phyloP scores from a whole-genome alignment of 1,140 invertebrate species.

The Eurosta solidaginis region DNA sequence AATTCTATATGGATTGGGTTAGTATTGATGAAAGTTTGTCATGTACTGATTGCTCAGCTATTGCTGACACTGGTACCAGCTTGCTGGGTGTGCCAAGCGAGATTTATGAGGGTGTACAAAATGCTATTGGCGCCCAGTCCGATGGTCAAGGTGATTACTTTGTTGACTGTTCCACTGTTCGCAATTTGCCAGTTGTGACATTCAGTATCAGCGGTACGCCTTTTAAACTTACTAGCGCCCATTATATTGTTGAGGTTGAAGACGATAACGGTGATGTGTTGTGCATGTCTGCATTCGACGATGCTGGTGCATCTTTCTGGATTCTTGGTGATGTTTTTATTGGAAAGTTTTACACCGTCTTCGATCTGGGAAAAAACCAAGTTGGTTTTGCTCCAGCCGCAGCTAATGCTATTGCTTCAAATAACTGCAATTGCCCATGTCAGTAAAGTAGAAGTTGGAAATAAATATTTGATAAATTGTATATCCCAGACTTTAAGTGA shows the following conservation, averaged over 20 bases:
- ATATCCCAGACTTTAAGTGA: not conserved
- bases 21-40: slow-evolving; percentile 39
- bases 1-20: slow-evolving; percentile 50
- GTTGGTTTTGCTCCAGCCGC: slow-evolving; percentile 65
- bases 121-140: not conserved
- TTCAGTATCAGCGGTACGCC: slow-evolving; percentile 43
- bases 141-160: not conserved
- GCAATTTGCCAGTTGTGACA: slow-evolving; percentile 37
- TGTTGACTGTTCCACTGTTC: not conserved
- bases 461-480: not conserved
- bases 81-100: slow-evolving; percentile 70
- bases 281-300: slow-evolving; percentile 40
- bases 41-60: slow-evolving; percentile 66
- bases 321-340: slow-evolving; percentile 69
- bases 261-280: slow-evolving; percentile 36
- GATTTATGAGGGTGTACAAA: not conserved
- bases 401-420: not conserved
- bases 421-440: not conserved
- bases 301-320: slow-evolving; percentile 43
- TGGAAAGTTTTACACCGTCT: slow-evolving; percentile 72
- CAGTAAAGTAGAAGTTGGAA: not conserved
- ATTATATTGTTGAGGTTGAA: slow-evolving; percentile 41
- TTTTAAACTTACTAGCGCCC: slow-evolving; percentile 37
- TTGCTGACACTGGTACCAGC: slow-evolving; percentile 80
- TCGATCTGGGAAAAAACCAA: slow-evolving; percentile 71